Evolutionary conservation across 2,797 vertebrate species (phyloP).

Genomic region (Vireo griseus): DNA sequence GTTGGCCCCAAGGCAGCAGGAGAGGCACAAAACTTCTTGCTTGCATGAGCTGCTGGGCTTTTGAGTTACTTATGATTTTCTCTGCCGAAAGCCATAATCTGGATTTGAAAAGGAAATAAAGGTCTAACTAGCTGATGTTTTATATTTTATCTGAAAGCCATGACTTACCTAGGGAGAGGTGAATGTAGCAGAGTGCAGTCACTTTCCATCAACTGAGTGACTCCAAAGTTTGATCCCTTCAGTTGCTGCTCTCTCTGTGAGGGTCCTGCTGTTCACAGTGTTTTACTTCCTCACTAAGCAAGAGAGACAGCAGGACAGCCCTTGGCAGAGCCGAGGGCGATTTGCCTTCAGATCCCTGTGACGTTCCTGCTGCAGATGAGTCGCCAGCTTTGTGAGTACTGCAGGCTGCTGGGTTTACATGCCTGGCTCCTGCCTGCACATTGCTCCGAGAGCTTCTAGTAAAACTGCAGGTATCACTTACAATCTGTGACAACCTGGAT

Average conservation of each 20-base stretch:
- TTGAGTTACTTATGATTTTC: background rate
- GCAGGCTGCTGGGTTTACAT: background rate
- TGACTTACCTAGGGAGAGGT: background rate
- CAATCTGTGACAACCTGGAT: background rate
- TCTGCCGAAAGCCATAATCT: background rate
- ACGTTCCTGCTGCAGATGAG: background rate
- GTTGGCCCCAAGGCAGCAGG: background rate
- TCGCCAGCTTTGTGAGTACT: background rate
- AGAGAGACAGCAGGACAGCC: background rate
- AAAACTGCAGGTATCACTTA: background rate
- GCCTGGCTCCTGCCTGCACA: background rate
- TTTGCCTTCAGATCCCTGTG: background rate
- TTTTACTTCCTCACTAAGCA: background rate
- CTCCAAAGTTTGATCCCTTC: background rate
- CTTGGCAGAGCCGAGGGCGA: background rate
- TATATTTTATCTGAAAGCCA: background rate
- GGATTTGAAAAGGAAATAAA: background rate
- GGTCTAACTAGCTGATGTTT: background rate
- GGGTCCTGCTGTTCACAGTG: background rate
- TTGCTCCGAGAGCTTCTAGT: background rate
- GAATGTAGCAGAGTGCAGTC: background rate
- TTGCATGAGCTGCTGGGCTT: background rate
- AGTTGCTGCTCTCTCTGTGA: background rate
- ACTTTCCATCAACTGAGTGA: background rate
- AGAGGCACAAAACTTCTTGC: background rate